phyloP scores from a whole-genome alignment of 2,888 invertebrate species.

The Trachelus iudaicus region DNA sequence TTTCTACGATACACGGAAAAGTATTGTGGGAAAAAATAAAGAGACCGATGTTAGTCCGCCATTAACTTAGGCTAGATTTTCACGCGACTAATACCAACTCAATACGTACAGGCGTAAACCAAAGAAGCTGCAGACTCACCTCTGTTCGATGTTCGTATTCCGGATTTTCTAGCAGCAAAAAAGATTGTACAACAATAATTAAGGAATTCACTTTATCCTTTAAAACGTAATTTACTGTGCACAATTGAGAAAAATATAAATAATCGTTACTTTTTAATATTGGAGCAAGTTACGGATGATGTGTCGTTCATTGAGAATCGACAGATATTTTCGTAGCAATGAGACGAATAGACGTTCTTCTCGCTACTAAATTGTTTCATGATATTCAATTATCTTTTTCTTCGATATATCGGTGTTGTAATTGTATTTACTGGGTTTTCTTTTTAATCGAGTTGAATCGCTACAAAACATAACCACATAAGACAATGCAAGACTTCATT shows the following conservation, averaged over 20 bases:
- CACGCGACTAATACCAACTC: neutral
- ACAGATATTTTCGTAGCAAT: neutral
- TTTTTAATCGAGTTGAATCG: neutral
- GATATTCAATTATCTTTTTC: neutral
- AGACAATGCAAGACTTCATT: neutral
- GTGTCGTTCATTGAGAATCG: neutral
- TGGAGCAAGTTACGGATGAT: neutral
- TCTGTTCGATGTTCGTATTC: neutral
- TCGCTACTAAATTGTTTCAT: neutral
- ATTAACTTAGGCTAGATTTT: conserved; percentile 2
- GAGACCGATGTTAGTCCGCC: neutral
- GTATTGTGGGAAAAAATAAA: neutral
- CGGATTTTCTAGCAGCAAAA: neutral
- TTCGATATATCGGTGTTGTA: neutral
- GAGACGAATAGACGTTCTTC: neutral
- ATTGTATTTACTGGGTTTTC: neutral
- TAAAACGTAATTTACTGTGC: neutral
- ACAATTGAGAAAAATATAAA: neutral
- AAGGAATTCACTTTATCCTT: neutral
- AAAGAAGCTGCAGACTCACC: neutral
- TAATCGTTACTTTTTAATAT: neutral
- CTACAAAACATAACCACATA: neutral
- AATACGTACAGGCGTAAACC: neutral
- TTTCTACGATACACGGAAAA: neutral
- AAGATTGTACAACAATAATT: neutral